Percentiles rank a stretch among this genome's conserved stretches.
These are phyloP conservation scores for Dinomys branickii DNA, from an alignment of 2,113 vertebrate genomes.

Conservation along the genomic window DNA sequence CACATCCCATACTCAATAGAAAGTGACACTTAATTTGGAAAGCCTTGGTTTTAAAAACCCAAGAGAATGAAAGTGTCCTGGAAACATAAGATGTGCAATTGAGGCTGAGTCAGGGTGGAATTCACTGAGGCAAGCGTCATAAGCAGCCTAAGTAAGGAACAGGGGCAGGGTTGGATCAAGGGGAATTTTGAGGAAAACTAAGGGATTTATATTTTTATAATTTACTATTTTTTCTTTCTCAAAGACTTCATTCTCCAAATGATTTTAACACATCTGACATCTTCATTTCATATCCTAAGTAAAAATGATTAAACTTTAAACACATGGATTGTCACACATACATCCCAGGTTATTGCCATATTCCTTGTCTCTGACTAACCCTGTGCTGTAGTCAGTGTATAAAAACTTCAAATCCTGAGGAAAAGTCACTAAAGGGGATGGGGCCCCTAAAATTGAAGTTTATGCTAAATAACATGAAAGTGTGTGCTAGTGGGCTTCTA, in stretches of 20 bases:
- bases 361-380: neutral
- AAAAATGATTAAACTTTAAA: constrained; percentile 37
- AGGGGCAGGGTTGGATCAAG: neutral
- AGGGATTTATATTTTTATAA: constrained; percentile 55
- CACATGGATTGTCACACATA: neutral
- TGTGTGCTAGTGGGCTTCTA: neutral
- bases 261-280: constrained; percentile 26
- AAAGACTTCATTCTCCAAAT: constrained; percentile 36
- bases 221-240: constrained; percentile 19
- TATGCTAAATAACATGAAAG: neutral
- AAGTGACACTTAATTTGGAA: constrained; percentile 82
- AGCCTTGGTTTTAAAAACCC: constrained; percentile 69
- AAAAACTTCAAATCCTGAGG: neutral
- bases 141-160: neutral
- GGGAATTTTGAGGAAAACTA: neutral
- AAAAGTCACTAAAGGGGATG: constrained; percentile 12
- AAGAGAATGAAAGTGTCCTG: constrained; percentile 75
- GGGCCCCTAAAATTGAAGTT: neutral
- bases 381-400: neutral
- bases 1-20: constrained; percentile 69
- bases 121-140: constrained; percentile 31
- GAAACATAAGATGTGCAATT: constrained; percentile 51
- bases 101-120: constrained; percentile 57
- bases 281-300: neutral
- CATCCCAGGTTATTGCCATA: neutral